phyloP scores from a whole-genome alignment of 2,797 vertebrate species.

The Lagocephalus sceleratus region DNA sequence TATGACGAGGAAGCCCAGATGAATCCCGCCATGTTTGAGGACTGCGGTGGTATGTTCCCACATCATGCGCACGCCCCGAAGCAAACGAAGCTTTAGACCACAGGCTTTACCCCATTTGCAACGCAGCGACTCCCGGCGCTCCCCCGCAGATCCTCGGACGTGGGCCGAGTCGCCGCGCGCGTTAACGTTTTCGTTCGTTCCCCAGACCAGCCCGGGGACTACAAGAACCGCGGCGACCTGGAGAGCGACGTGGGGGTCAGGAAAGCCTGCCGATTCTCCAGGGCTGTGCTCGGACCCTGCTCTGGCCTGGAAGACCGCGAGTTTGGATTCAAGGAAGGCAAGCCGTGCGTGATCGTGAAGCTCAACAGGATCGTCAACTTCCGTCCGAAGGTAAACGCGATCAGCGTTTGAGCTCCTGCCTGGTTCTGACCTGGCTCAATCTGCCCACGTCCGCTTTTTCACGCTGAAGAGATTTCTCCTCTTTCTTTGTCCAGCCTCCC shows the following conservation, averaged over 20 bases:
- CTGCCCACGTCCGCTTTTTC: too few species aligned
- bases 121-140: too few species aligned
- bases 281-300: constrained; percentile 82
- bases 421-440: too few species aligned
- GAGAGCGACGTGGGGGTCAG: constrained; percentile 75
- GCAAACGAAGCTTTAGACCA: too few species aligned
- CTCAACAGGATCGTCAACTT: constrained; percentile 93
- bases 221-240: constrained; percentile 79
- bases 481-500: constrained; percentile 73
- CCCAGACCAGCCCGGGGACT: constrained; percentile 69
- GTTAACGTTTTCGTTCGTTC: too few species aligned
- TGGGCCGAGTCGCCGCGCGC: too few species aligned
- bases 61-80: neutral
- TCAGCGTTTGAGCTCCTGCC: neutral
- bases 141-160: too few species aligned
- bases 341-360: constrained; percentile 90
- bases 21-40: constrained; percentile 78
- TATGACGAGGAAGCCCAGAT: constrained; percentile 70
- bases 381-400: constrained; percentile 79
- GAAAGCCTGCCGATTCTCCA: constrained; percentile 85
- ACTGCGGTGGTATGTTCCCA: constrained; percentile 80
- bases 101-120: too few species aligned
- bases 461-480: too few species aligned
- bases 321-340: constrained; percentile 85
- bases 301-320: constrained; percentile 78